A percentile compares a stretch with the other conserved stretches of the same genome.
Conservation (phyloP, 2,888 invertebrate genomes). For the Parapristionchus giblindavisi region DNA sequence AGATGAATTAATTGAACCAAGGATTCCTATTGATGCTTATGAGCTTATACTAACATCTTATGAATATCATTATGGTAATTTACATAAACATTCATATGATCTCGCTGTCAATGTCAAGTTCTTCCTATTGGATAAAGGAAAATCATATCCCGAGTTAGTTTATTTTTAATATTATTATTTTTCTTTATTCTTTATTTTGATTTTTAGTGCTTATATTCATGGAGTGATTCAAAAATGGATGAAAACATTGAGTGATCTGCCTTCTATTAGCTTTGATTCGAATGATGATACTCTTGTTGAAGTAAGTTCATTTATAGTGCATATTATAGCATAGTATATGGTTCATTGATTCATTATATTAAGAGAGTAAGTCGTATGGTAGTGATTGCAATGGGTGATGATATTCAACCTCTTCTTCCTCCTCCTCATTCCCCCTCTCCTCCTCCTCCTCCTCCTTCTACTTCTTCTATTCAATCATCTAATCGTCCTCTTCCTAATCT, state of each 20-base stretch:
- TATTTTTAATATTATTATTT: no score
- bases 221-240: no score
- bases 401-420: neutral
- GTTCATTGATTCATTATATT: no score
- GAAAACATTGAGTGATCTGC: no score
- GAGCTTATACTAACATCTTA: neutral
- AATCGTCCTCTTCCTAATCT: neutral
- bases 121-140: neutral
- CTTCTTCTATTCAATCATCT: neutral
- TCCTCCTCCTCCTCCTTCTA: neutral
- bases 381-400: no score
- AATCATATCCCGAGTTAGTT: neutral
- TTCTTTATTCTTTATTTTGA: no score
- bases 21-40: no score
- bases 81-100: neutral
- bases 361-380: no score
- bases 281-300: neutral
- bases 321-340: no score
- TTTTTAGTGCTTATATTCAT: no score
- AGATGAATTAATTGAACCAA: no score
- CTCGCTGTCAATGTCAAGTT: neutral
- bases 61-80: neutral
- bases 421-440: slow-evolving; percentile 1
- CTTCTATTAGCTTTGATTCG: neutral
- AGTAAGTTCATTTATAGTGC: neutral